Evolutionary conservation across 2,113 vertebrate genomes (phyloP).

Genomic region (Cathartes aura): DNA sequence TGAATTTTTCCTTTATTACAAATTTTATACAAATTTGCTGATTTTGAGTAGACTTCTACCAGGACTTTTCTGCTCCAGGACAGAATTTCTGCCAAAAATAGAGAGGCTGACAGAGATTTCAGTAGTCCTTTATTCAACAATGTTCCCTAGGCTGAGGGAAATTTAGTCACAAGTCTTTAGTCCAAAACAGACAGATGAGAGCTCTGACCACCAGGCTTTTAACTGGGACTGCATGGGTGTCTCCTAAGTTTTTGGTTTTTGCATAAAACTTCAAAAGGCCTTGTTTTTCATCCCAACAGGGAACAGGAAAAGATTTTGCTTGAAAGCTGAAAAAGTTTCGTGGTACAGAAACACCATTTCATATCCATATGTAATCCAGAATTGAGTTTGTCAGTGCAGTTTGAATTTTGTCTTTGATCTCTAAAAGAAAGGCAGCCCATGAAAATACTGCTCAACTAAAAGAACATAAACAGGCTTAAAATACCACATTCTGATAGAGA

Average conservation of each 20-base stretch:
- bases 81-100: neutral
- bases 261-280: neutral
- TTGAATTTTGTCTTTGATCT: conserved; percentile 44
- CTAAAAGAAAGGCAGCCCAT: neutral
- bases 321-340: conserved; percentile 7
- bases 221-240: neutral
- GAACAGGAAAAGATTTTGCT: conserved; percentile 17
- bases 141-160: neutral
- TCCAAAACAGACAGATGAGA: neutral
- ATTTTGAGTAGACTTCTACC: neutral
- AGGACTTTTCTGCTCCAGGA: neutral
- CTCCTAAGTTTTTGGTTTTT: neutral
- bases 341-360: neutral
- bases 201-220: neutral
- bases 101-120: neutral
- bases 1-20: neutral
- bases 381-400: conserved; percentile 14
- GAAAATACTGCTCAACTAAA: conserved; percentile 7
- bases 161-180: neutral
- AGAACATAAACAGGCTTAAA: conserved; percentile 1
- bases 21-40: neutral
- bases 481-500: neutral
- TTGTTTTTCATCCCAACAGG: neutral
- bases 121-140: neutral
- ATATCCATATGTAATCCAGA: conserved; percentile 17